Base-by-base conservation (phyloP, 2,888 invertebrate species). In the Glaucopsyche alexis region DNA sequence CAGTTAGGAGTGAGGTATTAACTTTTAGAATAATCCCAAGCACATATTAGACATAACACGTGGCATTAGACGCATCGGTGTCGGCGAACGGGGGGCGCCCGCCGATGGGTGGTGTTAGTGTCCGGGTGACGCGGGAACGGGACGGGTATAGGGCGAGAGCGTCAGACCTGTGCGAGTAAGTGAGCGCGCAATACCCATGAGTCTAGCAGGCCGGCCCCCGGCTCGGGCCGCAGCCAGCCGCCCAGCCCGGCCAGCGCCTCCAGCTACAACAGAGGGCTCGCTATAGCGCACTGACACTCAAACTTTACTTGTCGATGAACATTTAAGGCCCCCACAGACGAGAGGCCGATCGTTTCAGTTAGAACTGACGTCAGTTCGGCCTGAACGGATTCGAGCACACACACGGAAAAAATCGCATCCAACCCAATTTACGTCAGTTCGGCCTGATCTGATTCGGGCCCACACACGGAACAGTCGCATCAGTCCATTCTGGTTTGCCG, bases 121-220 rank as follows among this genome's bases (percentile, higher is more conserved):
- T 64, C 16, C 40, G 65, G 45, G 40, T 50, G 74, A 69, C 16
- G 71, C 42, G 69, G 16, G 74, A 19, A 67, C 85, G 84, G 76
- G 83, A 77, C 82, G 79, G 84, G 81, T 83, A 82, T 81, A 47
- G 72, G 77, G 83, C 78, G 83, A 78, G 84, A 83, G 89, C 87
- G 86, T 87, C 92, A 91, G 91, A 93, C 93, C 93, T 93, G 92
- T 89, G 92, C 90, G 89, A 92, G 91, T 90, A 91, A 93, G 92
- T 90, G 93, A 92, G 93, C 93, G 92, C 92, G 92, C 91, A 93
- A 93, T 93, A 93, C 93, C 93, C 93, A 93, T 85, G 92, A 93
- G 90, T 93, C 93, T 86, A 93, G 90, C 84, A 93, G 90, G 81
- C 86, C 90, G 84, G 85, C 83, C 86, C 87, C 89, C 79, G 91